Evolutionary conservation across 2,797 vertebrate genomes (phyloP).

Genomic region (Rhinatrema bivittatum): DNA sequence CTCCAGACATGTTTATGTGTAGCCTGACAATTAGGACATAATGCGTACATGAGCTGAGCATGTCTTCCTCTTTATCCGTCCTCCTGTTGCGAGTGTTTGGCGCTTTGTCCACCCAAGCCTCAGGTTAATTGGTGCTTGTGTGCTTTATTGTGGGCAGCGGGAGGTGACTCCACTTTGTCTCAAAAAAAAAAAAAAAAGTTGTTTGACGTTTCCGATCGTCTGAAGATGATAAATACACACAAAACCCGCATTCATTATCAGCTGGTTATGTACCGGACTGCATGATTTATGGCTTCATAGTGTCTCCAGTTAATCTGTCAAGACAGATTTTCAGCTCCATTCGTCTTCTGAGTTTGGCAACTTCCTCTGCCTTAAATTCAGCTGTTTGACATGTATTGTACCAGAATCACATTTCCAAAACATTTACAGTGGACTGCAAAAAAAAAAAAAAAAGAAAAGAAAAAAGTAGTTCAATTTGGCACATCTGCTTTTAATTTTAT

Average conservation of each 20-base stretch:
- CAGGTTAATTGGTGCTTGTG: slow-evolving; percentile 2
- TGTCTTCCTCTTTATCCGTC: too few relatives aligned
- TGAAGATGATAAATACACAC: slow-evolving; percentile 38
- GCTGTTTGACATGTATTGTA: slow-evolving; percentile 72
- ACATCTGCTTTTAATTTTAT: slow-evolving; percentile 91
- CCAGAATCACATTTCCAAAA: slow-evolving; percentile 65
- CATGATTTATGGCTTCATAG: slow-evolving; percentile 79
- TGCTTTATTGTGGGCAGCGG: slow-evolving; percentile 7
- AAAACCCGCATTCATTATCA: slow-evolving; percentile 65
- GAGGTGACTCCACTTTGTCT: slow-evolving; percentile 10
- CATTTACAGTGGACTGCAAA: slow-evolving; percentile 45
- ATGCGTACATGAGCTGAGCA: too few relatives aligned
- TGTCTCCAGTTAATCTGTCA: slow-evolving; percentile 77
- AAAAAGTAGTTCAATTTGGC: slow-evolving; percentile 40
- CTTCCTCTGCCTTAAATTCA: slow-evolving; percentile 67
- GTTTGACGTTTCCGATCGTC: slow-evolving; percentile 30
- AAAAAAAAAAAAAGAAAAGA: slow-evolving; percentile 15
- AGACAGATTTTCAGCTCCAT: slow-evolving; percentile 78
- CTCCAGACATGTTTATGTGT: too few relatives aligned
- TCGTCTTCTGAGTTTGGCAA: slow-evolving; percentile 80
- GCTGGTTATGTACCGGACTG: slow-evolving; percentile 69
- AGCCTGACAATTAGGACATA: too few relatives aligned
- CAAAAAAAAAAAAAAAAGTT: background rate
- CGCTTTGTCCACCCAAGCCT: too few relatives aligned
- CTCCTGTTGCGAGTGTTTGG: too few relatives aligned